These are phyloP conservation scores for Rhagophthalmus giganteus DNA, from an alignment of 2,888 invertebrate genomes.

Conservation along the genomic window DNA sequence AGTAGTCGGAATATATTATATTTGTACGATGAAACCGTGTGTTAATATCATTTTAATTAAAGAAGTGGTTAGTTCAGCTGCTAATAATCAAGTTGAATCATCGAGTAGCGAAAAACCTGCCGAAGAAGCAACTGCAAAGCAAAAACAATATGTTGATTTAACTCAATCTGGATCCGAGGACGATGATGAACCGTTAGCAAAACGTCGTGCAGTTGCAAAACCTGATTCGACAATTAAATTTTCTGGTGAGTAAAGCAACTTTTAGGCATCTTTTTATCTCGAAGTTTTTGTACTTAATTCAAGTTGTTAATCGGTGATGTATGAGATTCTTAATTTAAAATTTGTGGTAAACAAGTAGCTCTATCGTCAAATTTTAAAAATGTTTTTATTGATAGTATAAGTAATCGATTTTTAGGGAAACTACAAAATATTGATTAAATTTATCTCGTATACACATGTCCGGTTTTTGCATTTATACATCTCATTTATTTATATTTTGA, in stretches of 20 bases:
- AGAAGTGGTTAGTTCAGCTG: slow-evolving; percentile 21
- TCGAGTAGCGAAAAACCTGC: slow-evolving; percentile 16
- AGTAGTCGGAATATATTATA: too few relatives aligned
- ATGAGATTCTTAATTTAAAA: not conserved
- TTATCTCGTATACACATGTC: too few relatives aligned
- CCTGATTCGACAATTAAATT: slow-evolving; percentile 54
- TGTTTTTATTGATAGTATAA: not conserved
- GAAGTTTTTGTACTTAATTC: too few relatives aligned
- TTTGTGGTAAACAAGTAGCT: too few relatives aligned
- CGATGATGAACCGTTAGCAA: slow-evolving; percentile 68
- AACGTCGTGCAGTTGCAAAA: slow-evolving; percentile 57
- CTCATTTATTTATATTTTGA: not conserved
- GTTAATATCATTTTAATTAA: slow-evolving; percentile 12
- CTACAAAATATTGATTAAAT: too few relatives aligned
- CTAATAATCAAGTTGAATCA: slow-evolving; percentile 21
- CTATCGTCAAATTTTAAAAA: too few relatives aligned
- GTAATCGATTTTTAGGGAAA: slow-evolving; percentile 1
- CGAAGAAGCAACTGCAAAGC: slow-evolving; percentile 46
- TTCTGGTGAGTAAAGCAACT: slow-evolving; percentile 52
- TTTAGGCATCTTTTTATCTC: not conserved
- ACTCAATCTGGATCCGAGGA: slow-evolving; percentile 75
- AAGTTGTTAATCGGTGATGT: not conserved
- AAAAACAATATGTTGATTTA: slow-evolving; percentile 64
- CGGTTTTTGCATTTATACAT: not conserved
- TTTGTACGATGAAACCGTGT: too few relatives aligned